Conservation (phyloP, 2,888 invertebrate genomes). For the Amphipoea oculea region DNA sequence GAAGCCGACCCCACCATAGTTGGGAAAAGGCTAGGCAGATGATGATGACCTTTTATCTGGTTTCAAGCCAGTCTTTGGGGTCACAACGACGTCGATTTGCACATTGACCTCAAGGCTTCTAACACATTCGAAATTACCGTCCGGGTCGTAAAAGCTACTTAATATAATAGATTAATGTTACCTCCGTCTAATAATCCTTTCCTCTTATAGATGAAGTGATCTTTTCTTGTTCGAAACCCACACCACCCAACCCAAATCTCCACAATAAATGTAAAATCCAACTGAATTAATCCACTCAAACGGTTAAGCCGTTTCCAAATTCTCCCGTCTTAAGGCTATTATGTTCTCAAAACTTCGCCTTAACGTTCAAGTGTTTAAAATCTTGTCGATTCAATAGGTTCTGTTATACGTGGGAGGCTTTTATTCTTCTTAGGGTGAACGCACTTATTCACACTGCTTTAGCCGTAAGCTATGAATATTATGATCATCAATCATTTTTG, state of each 20-base stretch:
- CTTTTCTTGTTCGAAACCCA: not conserved
- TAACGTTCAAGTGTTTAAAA: not conserved
- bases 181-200: not conserved
- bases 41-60: too few relatives aligned
- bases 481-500: slow-evolving; percentile 32
- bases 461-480: not conserved
- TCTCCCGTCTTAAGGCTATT: not conserved
- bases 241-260: not conserved
- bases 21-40: too few relatives aligned
- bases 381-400: not conserved
- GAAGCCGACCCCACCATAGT: too few relatives aligned
- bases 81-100: not conserved
- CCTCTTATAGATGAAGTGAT: not conserved
- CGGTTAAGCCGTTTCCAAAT: not conserved
- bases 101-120: not conserved
- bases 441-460: slow-evolving; percentile 9
- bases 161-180: not conserved
- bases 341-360: not conserved
- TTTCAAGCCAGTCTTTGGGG: too few relatives aligned
- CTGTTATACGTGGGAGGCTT: not conserved
- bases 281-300: not conserved
- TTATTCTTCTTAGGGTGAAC: slow-evolving; percentile 5
- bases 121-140: not conserved
- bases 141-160: not conserved
- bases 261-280: not conserved